phyloP scores from a whole-genome alignment of 2,797 vertebrate species.

The Micropoecilia bifurca region DNA sequence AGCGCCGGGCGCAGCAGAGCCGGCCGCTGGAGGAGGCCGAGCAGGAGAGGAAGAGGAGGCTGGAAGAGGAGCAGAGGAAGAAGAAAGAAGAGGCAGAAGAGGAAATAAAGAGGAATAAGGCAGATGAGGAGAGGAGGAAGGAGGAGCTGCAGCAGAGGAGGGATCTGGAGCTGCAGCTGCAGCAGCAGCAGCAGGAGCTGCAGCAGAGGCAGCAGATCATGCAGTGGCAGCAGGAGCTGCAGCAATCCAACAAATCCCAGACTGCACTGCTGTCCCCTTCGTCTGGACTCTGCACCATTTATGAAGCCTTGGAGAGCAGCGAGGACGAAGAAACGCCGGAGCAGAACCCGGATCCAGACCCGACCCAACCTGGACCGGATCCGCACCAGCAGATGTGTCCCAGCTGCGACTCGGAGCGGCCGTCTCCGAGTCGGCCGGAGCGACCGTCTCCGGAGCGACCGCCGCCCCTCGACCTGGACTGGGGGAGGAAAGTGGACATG shows the following conservation, averaged over 20 bases:
- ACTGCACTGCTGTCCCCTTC: conserved; percentile 69
- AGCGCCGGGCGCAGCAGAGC: conserved; percentile 72
- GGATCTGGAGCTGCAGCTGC: conserved; percentile 74
- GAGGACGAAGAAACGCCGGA: conserved; percentile 30
- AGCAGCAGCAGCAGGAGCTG: conserved; percentile 79
- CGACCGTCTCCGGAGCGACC: conserved; percentile 55
- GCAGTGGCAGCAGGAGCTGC: conserved; percentile 83
- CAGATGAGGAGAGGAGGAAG: conserved; percentile 38
- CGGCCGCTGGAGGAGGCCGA: conserved; percentile 63
- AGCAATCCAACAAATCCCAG: conserved; percentile 61
- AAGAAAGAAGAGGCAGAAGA: conserved; percentile 69
- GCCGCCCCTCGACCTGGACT: conserved; percentile 78
- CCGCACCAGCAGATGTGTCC: not conserved
- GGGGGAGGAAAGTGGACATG: conserved; percentile 86
- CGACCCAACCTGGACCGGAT: not conserved
- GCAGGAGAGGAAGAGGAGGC: conserved; percentile 59
- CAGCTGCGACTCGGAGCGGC: conserved; percentile 8
- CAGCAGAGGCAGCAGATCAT: conserved; percentile 80
- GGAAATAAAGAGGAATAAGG: conserved; percentile 61
- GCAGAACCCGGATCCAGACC: conserved; percentile 10
- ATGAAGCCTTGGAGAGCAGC: conserved; percentile 85
- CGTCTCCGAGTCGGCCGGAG: conserved; percentile 44
- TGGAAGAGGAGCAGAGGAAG: conserved; percentile 61
- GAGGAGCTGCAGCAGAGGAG: conserved; percentile 56
- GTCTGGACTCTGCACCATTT: conserved; percentile 87